Base-by-base conservation (phyloP, 2,113 vertebrate species). In the Collichthys lucidus region DNA sequence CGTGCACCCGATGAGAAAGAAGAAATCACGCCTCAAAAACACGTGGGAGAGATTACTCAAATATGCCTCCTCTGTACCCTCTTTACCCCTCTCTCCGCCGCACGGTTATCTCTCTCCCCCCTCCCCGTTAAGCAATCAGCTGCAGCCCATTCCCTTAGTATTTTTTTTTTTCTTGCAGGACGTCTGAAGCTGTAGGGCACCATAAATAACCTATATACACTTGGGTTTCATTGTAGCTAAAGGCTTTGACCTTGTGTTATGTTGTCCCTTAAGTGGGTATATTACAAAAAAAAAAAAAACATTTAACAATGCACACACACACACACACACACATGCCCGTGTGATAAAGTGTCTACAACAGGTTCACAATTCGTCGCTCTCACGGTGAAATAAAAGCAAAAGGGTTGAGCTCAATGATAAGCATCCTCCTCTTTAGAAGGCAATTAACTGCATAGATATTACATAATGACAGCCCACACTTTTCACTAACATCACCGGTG, bases 211-310 rank as follows among this genome's bases (percentile, higher is more conserved):
- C 82, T 57, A 57, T 52, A 76, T 62, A 68, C 67, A 66, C 84
- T 71, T 76, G 56, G 74, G 50, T 73, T 85, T 74, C 77, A 40
- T 66, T 57, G 74, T 66, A 73, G 82, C 86, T 67, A 61, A 63
- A 80, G 74, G 89, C 91, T 94, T 87, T 96, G 95, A 96, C 95
- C 95, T 96, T 96, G 95, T 92, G 89, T 85, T 85, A 70, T 86
- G 77, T 20, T 92, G 89, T 85, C 90, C 92, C 91, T 85, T 72
- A 46, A 92, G 88, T 89, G 55, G 67, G 63, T 63, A 19, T 44
- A 42, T 46, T 59, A 63, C 67, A 82, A 79, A 74, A 55, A 16
- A 22, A 11, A 35, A 24, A 77, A 63, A 29, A 29, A 4, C 26
- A 64, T 66, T 66, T 68, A 50, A 11, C 63, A 83, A 46, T 31